A percentile compares a stretch with the other conserved stretches of the same genome.
phyloP scores from a whole-genome alignment of 2,113 vertebrate genomes.

The Nothoprocta perdicaria region DNA sequence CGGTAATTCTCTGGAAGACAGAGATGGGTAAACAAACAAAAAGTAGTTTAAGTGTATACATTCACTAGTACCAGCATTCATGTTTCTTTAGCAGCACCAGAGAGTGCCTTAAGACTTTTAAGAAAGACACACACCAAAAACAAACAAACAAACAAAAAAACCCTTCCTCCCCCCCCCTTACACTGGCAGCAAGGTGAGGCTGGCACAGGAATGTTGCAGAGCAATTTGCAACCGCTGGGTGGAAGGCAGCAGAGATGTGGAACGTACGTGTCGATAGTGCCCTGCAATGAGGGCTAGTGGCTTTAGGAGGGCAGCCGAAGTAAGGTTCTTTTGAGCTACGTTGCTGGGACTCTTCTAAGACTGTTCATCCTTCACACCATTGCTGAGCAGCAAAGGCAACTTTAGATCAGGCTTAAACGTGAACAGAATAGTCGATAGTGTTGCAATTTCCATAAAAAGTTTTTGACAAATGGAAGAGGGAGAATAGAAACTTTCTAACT shows the following conservation, averaged over 20 bases:
- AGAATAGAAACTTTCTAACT: slow-evolving; percentile 31
- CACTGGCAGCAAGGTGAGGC: not conserved
- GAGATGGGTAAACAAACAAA: not conserved
- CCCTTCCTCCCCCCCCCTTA: no score
- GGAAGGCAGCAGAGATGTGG: not conserved
- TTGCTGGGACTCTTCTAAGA: not conserved
- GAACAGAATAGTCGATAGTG: slow-evolving; percentile 65
- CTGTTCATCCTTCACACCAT: slow-evolving; percentile 24
- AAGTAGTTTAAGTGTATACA: not conserved
- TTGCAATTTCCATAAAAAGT: slow-evolving; percentile 67
- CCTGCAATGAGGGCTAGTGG: not conserved
- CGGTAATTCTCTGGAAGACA: not conserved
- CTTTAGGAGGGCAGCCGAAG: not conserved
- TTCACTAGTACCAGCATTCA: not conserved
- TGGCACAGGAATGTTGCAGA: not conserved
- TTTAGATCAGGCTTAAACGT: slow-evolving; percentile 67
- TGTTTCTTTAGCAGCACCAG: not conserved
- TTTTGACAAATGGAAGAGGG: slow-evolving; percentile 56
- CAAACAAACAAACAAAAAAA: no score
- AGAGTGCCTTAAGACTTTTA: not conserved
- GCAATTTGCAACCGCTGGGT: not conserved
- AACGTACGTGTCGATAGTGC: not conserved
- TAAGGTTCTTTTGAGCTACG: not conserved
- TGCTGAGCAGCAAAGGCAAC: slow-evolving; percentile 54
- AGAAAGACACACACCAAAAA: not conserved